Conservation (phyloP, 2,797 vertebrate species). For the Bradypodion ventrale region DNA sequence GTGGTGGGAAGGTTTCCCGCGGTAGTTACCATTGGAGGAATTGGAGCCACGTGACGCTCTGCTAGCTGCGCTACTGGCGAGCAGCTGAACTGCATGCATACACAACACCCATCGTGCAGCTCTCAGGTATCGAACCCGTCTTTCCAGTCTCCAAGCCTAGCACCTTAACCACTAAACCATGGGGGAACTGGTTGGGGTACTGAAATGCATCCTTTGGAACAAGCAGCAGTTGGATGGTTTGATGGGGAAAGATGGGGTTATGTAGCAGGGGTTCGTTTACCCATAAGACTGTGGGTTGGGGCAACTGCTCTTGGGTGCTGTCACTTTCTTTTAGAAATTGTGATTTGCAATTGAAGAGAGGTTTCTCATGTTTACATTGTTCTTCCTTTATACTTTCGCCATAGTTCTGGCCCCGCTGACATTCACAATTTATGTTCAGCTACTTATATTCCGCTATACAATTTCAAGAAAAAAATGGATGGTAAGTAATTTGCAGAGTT, state of each 20-base stretch:
- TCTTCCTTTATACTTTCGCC: neutral
- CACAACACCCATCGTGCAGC: no score
- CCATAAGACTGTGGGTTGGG: neutral
- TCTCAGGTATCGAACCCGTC: no score
- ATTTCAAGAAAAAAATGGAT: slow-evolving; percentile 27
- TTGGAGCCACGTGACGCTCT: no score
- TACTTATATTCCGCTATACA: neutral
- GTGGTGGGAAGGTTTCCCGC: no score
- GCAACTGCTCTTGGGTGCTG: neutral
- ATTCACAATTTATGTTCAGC: neutral
- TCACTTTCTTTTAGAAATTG: neutral
- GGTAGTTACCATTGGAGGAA: no score
- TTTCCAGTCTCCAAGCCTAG: no score
- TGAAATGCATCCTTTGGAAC: no score
- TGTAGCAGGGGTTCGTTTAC: neutral
- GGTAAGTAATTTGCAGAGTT: slow-evolving; percentile 9
- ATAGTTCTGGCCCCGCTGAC: neutral
- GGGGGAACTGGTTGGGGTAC: no score
- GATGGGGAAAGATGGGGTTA: neutral
- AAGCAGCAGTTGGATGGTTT: neutral
- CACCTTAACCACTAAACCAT: no score
- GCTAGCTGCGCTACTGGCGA: no score
- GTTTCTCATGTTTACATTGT: neutral
- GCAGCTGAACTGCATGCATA: no score
- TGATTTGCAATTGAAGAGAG: neutral